Evolutionary conservation across 2,113 vertebrate species (phyloP).

Genomic region (Peromyscus californicus): DNA sequence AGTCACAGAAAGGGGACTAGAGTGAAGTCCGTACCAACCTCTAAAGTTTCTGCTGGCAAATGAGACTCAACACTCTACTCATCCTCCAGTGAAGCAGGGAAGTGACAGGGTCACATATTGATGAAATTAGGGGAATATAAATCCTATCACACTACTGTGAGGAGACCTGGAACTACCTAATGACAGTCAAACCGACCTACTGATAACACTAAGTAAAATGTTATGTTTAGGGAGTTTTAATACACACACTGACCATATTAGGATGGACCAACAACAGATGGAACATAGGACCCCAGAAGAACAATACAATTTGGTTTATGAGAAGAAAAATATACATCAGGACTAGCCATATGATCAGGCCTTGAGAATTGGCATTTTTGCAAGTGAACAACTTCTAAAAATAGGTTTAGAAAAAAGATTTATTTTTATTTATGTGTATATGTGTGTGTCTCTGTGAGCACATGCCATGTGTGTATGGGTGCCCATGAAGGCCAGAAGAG

Average conservation of each 20-base stretch:
- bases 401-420: neutral
- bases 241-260: neutral
- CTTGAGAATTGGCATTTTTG: neutral
- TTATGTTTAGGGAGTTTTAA: neutral
- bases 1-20: neutral
- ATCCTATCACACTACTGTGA: neutral
- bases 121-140: neutral
- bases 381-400: neutral
- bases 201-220: neutral
- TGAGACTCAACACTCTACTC: neutral
- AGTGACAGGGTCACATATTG: neutral
- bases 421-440: neutral
- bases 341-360: neutral
- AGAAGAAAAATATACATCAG: neutral
- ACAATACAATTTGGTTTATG: neutral
- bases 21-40: neutral
- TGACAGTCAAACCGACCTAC: neutral
- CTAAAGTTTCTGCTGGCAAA: neutral
- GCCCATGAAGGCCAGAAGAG: neutral
- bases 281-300: neutral
- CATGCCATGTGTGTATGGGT: neutral
- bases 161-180: neutral
- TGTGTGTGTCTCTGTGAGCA: neutral
- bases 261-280: neutral
- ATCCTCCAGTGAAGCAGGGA: neutral